A percentile compares a stretch with the other conserved stretches of the same genome.
Evolutionary conservation across 1,140 invertebrate genomes (phyloP).

Genomic region (Gonatopus flavifemur): DNA sequence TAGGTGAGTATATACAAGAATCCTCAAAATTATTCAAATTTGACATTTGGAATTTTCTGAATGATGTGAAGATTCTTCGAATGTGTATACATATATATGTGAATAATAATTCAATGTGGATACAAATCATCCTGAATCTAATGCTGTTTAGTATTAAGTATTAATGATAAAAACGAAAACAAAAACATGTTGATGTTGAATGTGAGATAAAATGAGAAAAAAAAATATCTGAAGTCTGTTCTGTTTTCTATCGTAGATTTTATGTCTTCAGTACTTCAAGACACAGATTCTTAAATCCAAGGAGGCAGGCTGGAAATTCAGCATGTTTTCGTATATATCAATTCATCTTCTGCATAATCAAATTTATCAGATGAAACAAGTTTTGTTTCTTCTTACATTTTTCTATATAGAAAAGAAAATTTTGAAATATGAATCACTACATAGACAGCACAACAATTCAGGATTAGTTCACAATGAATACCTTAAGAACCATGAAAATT

Average conservation of each 20-base stretch:
- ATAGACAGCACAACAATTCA: no score
- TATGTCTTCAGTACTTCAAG: slow-evolving; percentile 58
- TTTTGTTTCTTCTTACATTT: no score
- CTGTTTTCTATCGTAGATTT: slow-evolving; percentile 59
- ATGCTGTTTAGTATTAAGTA: slow-evolving; percentile 2
- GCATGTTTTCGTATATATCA: no score
- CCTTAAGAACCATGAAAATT: no score
- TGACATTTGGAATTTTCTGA: background rate
- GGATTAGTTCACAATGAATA: background rate
- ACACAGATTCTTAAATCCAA: slow-evolving; percentile 49
- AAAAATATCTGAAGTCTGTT: slow-evolving; percentile 50
- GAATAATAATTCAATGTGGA: slow-evolving; percentile 20
- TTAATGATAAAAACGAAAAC: slow-evolving; percentile 25
- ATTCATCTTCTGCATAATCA: no score
- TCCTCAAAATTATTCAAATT: no score
- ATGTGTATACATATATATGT: slow-evolving; percentile 8
- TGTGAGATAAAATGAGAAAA: slow-evolving; percentile 39
- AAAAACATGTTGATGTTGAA: slow-evolving; percentile 49
- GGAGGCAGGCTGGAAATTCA: slow-evolving; percentile 20
- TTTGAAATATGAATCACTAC: no score
- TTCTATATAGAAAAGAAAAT: no score
- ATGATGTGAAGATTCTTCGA: slow-evolving; percentile 3
- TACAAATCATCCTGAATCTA: slow-evolving; percentile 17
- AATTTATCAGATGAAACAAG: no score
- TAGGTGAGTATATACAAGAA: no score